Evolutionary conservation across 2,113 vertebrate species (phyloP).

Genomic region (Rhabdomys dilectus): DNA sequence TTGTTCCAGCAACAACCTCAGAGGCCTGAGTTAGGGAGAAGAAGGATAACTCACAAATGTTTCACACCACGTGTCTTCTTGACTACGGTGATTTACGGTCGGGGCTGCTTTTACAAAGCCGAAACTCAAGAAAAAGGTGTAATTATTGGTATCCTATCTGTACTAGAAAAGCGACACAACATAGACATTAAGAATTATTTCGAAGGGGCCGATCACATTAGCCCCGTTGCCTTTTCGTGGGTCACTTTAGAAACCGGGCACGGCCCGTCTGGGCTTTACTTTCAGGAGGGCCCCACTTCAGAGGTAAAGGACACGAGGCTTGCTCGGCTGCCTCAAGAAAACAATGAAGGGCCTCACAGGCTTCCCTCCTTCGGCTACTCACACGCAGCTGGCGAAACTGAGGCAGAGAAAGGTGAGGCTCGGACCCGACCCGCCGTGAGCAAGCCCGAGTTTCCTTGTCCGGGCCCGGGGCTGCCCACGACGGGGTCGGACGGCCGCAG

Average conservation of each 20-base stretch:
- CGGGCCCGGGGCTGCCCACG: not conserved
- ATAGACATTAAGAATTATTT: not conserved
- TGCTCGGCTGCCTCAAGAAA: not conserved
- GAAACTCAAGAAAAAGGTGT: not conserved
- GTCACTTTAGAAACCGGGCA: not conserved
- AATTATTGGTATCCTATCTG: not conserved
- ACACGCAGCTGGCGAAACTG: not conserved
- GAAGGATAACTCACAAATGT: not conserved
- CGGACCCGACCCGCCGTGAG: not conserved
- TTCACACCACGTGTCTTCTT: not conserved
- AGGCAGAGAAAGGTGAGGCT: conserved; percentile 42
- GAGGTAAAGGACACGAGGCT: not conserved
- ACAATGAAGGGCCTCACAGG: not conserved
- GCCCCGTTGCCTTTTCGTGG: not conserved
- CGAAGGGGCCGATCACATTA: not conserved
- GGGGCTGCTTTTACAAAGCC: not conserved
- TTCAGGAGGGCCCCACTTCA: not conserved
- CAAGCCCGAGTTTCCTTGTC: not conserved
- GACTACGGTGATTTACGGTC: not conserved
- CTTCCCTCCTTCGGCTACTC: not conserved
- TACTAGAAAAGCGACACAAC: not conserved
- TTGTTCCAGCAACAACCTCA: not conserved
- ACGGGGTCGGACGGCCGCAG: not conserved
- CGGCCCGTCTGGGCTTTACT: not conserved
- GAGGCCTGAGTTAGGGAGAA: not conserved